These are phyloP conservation scores for Mactromeris polynyma DNA, from an alignment of 2,888 invertebrate species.

Conservation along the genomic window DNA sequence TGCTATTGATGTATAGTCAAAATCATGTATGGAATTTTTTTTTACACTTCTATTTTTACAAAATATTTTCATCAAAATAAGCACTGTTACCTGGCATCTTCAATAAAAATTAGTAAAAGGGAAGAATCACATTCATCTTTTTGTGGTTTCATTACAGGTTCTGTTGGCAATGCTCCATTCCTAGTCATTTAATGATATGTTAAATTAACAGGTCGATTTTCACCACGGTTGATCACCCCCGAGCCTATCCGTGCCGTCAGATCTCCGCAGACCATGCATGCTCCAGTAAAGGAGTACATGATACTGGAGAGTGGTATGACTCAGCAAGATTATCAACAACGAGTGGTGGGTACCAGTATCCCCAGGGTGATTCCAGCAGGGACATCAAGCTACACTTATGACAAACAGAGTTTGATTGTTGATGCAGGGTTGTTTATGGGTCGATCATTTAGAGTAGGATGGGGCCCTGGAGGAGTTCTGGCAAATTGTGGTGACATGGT, in stretches of 20 bases:
- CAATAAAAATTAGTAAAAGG: no score
- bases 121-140: no score
- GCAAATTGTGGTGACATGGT: slow-evolving; percentile 87
- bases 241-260: slow-evolving; percentile 65
- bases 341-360: slow-evolving; percentile 79
- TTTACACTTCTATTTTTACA: no score
- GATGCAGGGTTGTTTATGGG: slow-evolving; percentile 87
- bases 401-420: slow-evolving; percentile 81
- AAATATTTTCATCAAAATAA: no score
- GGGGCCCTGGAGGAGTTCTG: slow-evolving; percentile 91
- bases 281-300: slow-evolving; percentile 80
- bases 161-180: no score
- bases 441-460: slow-evolving; percentile 91
- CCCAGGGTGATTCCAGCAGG: slow-evolving; percentile 74
- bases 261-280: slow-evolving; percentile 72
- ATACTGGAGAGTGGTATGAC: slow-evolving; percentile 82
- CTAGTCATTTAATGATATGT: background rate
- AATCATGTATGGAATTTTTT: no score
- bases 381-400: slow-evolving; percentile 81
- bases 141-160: no score
- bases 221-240: slow-evolving; percentile 74
- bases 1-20: no score
- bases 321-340: slow-evolving; percentile 74
- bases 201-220: slow-evolving; percentile 67
- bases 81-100: no score